Evolutionary conservation across 2,888 invertebrate species (phyloP).

Genomic region (Chouioia cunea): DNA sequence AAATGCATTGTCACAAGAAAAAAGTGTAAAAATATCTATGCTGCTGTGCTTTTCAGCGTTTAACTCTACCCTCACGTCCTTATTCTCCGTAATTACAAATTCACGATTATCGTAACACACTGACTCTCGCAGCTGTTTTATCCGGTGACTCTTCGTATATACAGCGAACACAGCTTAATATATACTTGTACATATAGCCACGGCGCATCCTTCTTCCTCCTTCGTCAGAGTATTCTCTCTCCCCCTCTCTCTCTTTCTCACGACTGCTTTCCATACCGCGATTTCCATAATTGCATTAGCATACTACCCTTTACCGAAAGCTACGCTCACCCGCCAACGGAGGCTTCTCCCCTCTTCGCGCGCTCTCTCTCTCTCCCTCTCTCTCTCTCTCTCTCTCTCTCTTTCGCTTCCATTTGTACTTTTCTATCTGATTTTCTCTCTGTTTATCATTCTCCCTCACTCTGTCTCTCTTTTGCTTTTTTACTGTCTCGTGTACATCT

Average conservation of each 20-base stretch:
- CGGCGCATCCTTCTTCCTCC: no score
- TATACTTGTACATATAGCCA: no score
- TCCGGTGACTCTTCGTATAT: conserved; percentile 16
- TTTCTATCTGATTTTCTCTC: conserved; percentile 37
- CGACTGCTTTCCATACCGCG: conserved; percentile 52
- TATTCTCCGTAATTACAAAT: conserved; percentile 57
- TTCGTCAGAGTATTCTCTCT: no score
- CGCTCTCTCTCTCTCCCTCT: conserved; percentile 15
- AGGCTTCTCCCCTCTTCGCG: not conserved
- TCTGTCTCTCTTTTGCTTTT: not conserved
- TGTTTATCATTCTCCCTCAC: conserved; percentile 17
- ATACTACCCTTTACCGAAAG: conserved; percentile 52
- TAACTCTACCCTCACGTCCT: conserved; percentile 55
- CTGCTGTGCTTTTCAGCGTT: conserved; percentile 53
- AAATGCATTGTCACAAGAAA: not conserved
- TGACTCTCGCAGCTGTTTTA: conserved; percentile 52
- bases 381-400: conserved; percentile 1
- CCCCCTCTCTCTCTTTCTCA: not conserved
- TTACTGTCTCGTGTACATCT: not conserved
- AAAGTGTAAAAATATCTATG: not conserved
- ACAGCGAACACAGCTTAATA: not conserved
- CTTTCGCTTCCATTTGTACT: conserved; percentile 23
- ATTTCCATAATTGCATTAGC: conserved; percentile 58
- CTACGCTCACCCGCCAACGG: not conserved
- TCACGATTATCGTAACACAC: conserved; percentile 55